Conservation (phyloP, 2,888 invertebrate species). For the Antheraea yamamai region DNA sequence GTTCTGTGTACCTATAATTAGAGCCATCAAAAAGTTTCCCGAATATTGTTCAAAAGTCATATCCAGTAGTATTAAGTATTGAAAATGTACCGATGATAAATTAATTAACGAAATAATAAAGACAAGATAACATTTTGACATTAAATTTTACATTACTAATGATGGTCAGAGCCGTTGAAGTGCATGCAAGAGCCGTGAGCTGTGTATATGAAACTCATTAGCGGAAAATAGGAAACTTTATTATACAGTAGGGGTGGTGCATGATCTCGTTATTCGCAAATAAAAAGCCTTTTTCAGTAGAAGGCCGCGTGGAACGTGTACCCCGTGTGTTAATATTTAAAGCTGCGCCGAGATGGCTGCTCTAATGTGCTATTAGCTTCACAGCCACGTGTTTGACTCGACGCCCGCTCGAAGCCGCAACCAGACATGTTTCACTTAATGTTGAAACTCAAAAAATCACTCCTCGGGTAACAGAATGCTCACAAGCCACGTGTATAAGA, state of each 20-base stretch:
- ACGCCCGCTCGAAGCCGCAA: conserved; percentile 28
- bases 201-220: conserved; percentile 58
- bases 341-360: conserved; percentile 59
- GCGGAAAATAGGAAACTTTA: conserved; percentile 64
- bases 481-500: conserved; percentile 45
- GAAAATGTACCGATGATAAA: neutral
- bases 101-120: neutral
- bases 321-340: conserved; percentile 70
- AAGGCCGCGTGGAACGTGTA: conserved; percentile 28
- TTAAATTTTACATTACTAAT: neutral
- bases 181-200: neutral
- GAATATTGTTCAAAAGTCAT: neutral
- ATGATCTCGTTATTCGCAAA: conserved; percentile 68
- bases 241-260: conserved; percentile 55
- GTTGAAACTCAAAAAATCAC: conserved; percentile 16
- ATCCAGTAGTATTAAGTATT: neutral
- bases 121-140: neutral
- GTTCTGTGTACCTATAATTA: no score
- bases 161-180: neutral
- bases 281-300: conserved; percentile 63
- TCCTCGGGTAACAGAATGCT: conserved; percentile 26
- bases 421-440: conserved; percentile 12
- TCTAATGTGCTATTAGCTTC: conserved; percentile 71
- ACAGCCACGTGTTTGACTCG: conserved; percentile 54
- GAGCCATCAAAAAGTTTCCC: no score